Conservation (phyloP, 2,797 vertebrate genomes). For the Cynopterus sphinx region DNA sequence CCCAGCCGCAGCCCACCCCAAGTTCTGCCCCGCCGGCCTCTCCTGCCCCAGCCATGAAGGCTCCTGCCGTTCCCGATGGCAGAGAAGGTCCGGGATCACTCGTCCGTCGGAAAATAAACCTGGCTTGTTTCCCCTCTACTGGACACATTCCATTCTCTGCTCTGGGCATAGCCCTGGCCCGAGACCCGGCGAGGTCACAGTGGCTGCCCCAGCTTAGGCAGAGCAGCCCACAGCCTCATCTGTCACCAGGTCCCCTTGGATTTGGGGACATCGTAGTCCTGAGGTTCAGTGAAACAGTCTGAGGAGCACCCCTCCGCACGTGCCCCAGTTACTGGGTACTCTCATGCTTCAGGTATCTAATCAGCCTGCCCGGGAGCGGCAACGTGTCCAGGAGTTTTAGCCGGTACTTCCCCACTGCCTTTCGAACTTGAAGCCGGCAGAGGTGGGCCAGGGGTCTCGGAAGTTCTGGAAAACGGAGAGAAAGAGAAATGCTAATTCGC, state of each 20-base stretch:
- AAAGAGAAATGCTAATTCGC: neutral
- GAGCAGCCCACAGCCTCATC: neutral
- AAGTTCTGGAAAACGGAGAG: conserved; percentile 85
- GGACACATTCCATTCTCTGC: neutral
- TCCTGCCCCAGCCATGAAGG: neutral
- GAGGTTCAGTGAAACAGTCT: neutral
- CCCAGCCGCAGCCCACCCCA: neutral
- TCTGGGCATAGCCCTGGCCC: neutral
- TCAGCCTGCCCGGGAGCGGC: conserved; percentile 92
- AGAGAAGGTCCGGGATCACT: neutral
- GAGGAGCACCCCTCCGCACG: rapidly evolving
- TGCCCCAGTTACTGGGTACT: conserved; percentile 75
- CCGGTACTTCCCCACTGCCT: conserved; percentile 88
- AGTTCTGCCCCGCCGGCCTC: neutral
- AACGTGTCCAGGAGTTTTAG: conserved; percentile 88
- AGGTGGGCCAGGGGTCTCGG: conserved; percentile 93
- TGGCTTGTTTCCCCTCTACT: neutral
- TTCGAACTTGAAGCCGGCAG: conserved; percentile 91
- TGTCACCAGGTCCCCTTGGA: neutral
- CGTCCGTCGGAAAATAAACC: neutral
- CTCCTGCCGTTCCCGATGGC: neutral
- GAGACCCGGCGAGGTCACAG: neutral
- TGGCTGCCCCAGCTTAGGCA: neutral
- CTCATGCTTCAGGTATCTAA: conserved; percentile 88
- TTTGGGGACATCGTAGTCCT: neutral